Conservation (phyloP, 2,888 invertebrate genomes). For the Bibio marci region DNA sequence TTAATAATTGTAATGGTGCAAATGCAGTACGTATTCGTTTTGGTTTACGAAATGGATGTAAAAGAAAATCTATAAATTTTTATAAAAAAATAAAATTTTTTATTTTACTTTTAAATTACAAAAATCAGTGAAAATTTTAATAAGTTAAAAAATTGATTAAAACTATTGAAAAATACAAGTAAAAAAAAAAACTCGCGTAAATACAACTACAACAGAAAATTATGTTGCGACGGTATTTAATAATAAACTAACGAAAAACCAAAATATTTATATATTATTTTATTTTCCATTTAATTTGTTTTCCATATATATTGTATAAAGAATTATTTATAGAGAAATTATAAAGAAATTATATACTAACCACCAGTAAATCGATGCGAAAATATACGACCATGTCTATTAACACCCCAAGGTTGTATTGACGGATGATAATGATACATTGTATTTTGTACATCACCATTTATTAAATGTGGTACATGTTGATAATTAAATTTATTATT, state of each 20-base stretch:
- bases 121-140: too few species aligned
- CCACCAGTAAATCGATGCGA: slow-evolving; percentile 85
- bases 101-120: not conserved
- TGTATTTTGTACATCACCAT: slow-evolving; percentile 46
- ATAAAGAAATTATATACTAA: slow-evolving; percentile 31
- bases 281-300: too few species aligned
- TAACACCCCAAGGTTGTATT: slow-evolving; percentile 78
- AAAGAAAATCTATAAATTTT: slow-evolving; percentile 56
- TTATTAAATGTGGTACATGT: too few species aligned
- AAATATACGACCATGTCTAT: slow-evolving; percentile 78
- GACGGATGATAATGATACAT: slow-evolving; percentile 36
- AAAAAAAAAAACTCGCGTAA: too few species aligned
- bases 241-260: not conserved
- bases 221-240: not conserved
- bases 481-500: too few species aligned
- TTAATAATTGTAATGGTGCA: slow-evolving; percentile 83
- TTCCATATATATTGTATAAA: too few species aligned
- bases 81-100: slow-evolving; percentile 18
- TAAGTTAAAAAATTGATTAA: too few species aligned
- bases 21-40: slow-evolving; percentile 91
- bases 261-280: not conserved
- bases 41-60: slow-evolving; percentile 86
- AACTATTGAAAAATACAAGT: too few species aligned
- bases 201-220: too few species aligned
- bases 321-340: too few species aligned